A percentile compares a stretch with the other conserved stretches of the same genome.
Conservation (phyloP, 2,797 vertebrate species). For the Muscicapa striata region DNA sequence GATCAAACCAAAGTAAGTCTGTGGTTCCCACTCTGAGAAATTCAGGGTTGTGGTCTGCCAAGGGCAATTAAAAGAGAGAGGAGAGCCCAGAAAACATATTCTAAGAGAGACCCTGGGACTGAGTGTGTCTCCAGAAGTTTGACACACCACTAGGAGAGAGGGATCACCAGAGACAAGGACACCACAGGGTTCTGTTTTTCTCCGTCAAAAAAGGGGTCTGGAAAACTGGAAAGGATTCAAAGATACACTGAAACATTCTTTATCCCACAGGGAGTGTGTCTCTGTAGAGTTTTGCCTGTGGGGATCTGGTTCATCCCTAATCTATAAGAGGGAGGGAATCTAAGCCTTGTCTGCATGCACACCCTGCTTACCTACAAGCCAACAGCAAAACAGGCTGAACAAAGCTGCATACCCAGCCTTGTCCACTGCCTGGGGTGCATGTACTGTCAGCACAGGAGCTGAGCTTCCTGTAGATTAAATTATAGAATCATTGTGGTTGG, state of each 20-base stretch:
- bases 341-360: not conserved
- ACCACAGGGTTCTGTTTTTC: not conserved
- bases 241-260: not conserved
- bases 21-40: not conserved
- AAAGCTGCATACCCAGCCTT: not conserved
- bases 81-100: not conserved
- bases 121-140: not conserved
- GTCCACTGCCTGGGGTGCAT: fast-evolving
- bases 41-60: not conserved
- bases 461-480: not conserved
- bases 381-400: not conserved
- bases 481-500: not conserved
- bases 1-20: not conserved
- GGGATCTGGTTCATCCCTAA: not conserved
- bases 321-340: not conserved
- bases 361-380: not conserved
- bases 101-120: not conserved
- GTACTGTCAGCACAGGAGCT: not conserved
- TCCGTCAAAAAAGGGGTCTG: not conserved
- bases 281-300: not conserved
- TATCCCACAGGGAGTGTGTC: not conserved
- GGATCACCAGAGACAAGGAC: not conserved
- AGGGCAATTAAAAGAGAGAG: not conserved
- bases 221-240: not conserved
- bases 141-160: not conserved